Evolutionary conservation across 2,113 vertebrate genomes (phyloP).

Genomic region (Hiodon alosoides): DNA sequence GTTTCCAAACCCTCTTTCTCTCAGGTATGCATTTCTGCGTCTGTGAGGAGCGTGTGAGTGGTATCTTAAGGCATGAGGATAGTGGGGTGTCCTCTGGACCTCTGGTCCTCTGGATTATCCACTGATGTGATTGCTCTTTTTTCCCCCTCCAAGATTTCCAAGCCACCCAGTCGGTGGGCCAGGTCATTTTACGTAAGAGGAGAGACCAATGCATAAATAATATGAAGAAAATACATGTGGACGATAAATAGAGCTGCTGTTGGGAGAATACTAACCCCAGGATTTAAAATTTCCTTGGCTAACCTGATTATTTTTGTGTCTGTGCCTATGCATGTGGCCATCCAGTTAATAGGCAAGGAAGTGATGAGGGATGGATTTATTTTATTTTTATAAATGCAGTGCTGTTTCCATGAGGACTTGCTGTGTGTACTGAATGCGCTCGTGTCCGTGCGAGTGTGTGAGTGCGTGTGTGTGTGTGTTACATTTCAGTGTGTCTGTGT

Average conservation of each 20-base stretch:
- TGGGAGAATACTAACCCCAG: no score
- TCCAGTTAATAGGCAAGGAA: not conserved
- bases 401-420: not conserved
- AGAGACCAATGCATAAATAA: no score
- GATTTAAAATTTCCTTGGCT: not conserved
- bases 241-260: no score
- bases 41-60: slow-evolving; percentile 62
- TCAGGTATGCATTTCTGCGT: slow-evolving; percentile 53
- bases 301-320: not conserved
- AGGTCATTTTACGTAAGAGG: no score
- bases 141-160: no score
- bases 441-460: not conserved
- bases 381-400: not conserved
- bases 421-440: not conserved
- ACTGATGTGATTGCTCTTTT: slow-evolving; percentile 47
- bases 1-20: slow-evolving; percentile 35
- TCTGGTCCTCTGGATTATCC: slow-evolving; percentile 93
- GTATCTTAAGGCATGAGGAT: slow-evolving; percentile 72
- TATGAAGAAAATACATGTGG: no score
- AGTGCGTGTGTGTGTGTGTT: slow-evolving; percentile 12
- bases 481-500: not conserved
- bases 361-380: not conserved
- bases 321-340: not conserved
- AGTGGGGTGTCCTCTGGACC: slow-evolving; percentile 93
- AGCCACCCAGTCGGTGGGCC: no score